Percentiles rank a stretch among this genome's conserved stretches.
phyloP scores from a whole-genome alignment of 2,113 vertebrate genomes.

The Melanerpes formicivorus region DNA sequence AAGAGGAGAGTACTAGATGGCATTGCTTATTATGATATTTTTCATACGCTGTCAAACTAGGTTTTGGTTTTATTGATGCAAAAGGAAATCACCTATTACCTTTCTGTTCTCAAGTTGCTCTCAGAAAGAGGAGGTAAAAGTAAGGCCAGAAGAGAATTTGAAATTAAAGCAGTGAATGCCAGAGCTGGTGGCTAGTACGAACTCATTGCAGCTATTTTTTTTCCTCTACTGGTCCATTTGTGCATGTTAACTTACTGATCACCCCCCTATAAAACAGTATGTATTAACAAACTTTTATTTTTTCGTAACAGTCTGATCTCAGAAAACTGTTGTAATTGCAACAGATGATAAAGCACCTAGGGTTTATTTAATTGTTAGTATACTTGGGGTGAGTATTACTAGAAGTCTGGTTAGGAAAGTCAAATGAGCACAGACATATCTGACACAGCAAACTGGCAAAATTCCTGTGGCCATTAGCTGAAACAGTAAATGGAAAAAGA shows the following conservation, averaged over 20 bases:
- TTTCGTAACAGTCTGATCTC: not conserved
- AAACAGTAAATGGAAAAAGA: slow-evolving; percentile 14
- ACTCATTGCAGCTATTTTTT: not conserved
- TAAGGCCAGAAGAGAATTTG: not conserved
- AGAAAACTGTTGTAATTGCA: not conserved
- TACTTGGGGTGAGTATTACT: not conserved
- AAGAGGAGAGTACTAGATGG: not conserved
- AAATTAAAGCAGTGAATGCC: not conserved
- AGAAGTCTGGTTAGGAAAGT: not conserved
- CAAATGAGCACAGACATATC: not conserved
- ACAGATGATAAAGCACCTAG: not conserved
- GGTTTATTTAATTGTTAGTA: not conserved
- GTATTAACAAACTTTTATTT: not conserved
- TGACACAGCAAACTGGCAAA: slow-evolving; percentile 45
- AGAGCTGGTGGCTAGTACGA: not conserved
- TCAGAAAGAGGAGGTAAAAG: not conserved
- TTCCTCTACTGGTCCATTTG: not conserved
- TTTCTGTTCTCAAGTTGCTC: not conserved
- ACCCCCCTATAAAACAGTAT: not conserved
- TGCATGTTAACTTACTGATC: not conserved
- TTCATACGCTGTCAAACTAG: not conserved
- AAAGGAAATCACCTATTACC: not conserved
- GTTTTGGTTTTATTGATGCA: not conserved
- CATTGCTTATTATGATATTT: not conserved
- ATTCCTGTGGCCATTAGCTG: slow-evolving; percentile 11